phyloP scores from a whole-genome alignment of 2,113 vertebrate species.

The Eupsittula cactorum region DNA sequence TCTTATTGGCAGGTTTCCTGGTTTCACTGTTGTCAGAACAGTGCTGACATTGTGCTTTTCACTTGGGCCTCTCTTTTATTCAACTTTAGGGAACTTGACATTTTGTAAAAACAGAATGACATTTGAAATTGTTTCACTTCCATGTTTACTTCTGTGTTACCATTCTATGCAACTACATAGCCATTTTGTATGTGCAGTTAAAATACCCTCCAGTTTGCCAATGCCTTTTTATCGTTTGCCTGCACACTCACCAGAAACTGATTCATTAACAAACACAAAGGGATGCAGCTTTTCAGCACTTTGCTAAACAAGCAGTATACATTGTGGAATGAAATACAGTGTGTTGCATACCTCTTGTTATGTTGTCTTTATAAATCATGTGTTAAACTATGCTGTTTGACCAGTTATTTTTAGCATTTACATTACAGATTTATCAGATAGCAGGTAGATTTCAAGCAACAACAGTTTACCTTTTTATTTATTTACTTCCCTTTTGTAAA shows the following conservation, averaged over 20 bases:
- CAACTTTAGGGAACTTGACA: not conserved
- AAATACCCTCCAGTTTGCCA: conserved; percentile 40
- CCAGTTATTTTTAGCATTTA: not conserved
- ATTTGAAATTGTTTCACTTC: conserved; percentile 30
- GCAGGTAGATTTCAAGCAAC: not conserved
- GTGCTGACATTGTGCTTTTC: not conserved
- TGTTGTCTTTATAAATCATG: not conserved
- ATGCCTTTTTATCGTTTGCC: conserved; percentile 62
- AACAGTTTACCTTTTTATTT: not conserved
- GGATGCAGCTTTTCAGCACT: conserved; percentile 37
- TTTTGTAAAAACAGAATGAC: conserved; percentile 18
- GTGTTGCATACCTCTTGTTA: conserved; percentile 26
- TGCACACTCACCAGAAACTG: conserved; percentile 15
- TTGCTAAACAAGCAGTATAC: conserved; percentile 32
- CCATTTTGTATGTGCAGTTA: conserved; percentile 11
- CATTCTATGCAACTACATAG: not conserved
- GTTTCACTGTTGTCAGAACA: not conserved
- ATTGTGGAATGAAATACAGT: not conserved
- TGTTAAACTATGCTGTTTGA: not conserved
- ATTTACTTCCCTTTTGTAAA: conserved; percentile 12
- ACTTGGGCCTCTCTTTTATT: conserved; percentile 4
- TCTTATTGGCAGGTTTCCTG: not conserved
- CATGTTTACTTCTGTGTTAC: conserved; percentile 38
- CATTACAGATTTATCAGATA: not conserved
- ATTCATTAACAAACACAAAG: not conserved